Conservation (phyloP, 2,888 invertebrate genomes). For the Drosophila paucipuncta region DNA sequence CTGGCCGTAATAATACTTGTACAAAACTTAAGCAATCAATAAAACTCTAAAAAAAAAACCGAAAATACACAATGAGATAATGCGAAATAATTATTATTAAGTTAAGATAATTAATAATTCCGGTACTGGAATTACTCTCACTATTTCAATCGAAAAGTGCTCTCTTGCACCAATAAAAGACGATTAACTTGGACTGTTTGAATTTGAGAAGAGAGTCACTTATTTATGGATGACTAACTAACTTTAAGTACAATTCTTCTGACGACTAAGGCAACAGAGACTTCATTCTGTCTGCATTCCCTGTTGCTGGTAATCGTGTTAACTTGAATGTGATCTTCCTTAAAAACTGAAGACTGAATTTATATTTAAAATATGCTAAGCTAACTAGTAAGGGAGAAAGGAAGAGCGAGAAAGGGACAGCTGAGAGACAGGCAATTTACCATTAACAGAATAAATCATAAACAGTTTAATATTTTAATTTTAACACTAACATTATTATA, state of each 20-base stretch:
- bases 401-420: background rate
- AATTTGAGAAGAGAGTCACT: background rate
- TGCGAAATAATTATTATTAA: background rate
- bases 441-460: background rate
- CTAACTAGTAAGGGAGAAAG: background rate
- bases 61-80: background rate
- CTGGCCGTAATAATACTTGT: background rate
- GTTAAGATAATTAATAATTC: background rate
- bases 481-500: background rate
- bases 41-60: background rate
- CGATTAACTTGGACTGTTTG: background rate
- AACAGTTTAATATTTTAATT: background rate
- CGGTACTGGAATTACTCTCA: background rate
- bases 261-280: background rate
- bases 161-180: background rate
- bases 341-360: background rate
- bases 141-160: background rate
- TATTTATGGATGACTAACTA: too few species aligned
- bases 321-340: background rate
- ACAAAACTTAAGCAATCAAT: background rate
- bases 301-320: background rate
- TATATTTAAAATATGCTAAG: background rate
- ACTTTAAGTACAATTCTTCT: background rate
- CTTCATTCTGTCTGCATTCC: too few species aligned
- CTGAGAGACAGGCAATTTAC: background rate